These are phyloP conservation scores for Baccha elongata DNA, from an alignment of 2,888 invertebrate genomes.

Conservation along the genomic window DNA sequence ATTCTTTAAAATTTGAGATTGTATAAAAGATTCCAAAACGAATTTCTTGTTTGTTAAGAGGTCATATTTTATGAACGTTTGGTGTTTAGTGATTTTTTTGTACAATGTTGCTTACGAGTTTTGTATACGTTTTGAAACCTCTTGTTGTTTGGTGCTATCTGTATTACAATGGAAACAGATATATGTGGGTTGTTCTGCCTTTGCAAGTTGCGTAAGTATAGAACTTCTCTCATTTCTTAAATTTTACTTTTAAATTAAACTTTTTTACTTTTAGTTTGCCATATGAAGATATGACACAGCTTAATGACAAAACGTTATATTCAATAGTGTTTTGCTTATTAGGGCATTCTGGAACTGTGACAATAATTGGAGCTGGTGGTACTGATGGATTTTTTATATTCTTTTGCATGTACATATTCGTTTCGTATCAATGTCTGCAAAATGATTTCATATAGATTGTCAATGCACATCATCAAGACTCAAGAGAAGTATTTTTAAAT, in stretches of 20 bases:
- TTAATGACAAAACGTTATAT: neutral
- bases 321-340: neutral
- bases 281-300: constrained; percentile 36
- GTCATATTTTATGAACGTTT: neutral
- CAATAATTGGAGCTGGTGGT: constrained; percentile 10
- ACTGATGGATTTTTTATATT: constrained; percentile 17
- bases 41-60: neutral
- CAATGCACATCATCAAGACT: neutral
- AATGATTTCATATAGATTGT: constrained; percentile 13
- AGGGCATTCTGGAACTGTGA: constrained; percentile 21
- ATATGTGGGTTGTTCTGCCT: constrained; percentile 7
- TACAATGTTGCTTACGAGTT: neutral
- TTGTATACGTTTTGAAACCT: constrained; percentile 3
- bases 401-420: constrained; percentile 8
- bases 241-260: neutral
- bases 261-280: constrained; percentile 18
- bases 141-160: constrained; percentile 10
- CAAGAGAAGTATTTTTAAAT: neutral
- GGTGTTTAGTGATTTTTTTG: constrained; percentile 10
- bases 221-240: no score
- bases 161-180: neutral
- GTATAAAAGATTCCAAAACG: neutral
- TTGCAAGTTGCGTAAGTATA: constrained; percentile 19
- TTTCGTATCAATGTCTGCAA: constrained; percentile 11
- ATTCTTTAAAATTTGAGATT: no score